Evolutionary conservation across 2,797 vertebrate genomes (phyloP).

Genomic region (Gymnodraco acuticeps): DNA sequence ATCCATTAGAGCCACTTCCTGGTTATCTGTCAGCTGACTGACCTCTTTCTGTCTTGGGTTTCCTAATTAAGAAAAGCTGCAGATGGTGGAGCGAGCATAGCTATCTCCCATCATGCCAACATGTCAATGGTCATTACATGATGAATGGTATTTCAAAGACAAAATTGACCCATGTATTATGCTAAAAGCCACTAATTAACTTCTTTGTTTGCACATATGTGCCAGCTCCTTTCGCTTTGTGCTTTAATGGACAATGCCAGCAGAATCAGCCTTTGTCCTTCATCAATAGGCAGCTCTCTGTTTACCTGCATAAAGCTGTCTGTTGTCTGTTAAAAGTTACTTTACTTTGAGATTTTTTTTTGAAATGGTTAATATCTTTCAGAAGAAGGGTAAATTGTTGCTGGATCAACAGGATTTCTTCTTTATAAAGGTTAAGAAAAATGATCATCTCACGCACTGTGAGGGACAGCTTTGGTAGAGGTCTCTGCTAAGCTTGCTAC

Average conservation of each 20-base stretch:
- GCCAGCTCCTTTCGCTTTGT: constrained; percentile 28
- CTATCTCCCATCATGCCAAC: constrained; percentile 60
- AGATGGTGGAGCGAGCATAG: constrained; percentile 54
- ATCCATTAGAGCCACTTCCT: constrained; percentile 89
- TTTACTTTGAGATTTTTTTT: too few species aligned
- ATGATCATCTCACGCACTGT: too few species aligned
- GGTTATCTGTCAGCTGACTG: constrained; percentile 88
- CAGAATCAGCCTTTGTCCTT: constrained; percentile 23
- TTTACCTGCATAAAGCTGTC: constrained; percentile 8
- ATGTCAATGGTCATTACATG: constrained; percentile 68
- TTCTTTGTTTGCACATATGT: constrained; percentile 65
- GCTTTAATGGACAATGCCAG: constrained; percentile 27
- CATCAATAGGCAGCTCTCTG: neutral
- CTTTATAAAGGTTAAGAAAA: neutral
- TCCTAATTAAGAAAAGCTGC: constrained; percentile 68
- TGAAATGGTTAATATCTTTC: neutral
- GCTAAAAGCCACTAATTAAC: constrained; percentile 63
- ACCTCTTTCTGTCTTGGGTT: constrained; percentile 86
- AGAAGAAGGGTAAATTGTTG: neutral
- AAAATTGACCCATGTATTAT: constrained; percentile 56
- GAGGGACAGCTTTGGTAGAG: too few species aligned
- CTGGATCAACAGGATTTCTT: neutral
- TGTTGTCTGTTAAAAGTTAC: neutral
- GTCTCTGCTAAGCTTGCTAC: neutral
- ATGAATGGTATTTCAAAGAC: constrained; percentile 52